Base-by-base conservation (phyloP, 2,888 invertebrate genomes). In the Chironomus riparius region DNA sequence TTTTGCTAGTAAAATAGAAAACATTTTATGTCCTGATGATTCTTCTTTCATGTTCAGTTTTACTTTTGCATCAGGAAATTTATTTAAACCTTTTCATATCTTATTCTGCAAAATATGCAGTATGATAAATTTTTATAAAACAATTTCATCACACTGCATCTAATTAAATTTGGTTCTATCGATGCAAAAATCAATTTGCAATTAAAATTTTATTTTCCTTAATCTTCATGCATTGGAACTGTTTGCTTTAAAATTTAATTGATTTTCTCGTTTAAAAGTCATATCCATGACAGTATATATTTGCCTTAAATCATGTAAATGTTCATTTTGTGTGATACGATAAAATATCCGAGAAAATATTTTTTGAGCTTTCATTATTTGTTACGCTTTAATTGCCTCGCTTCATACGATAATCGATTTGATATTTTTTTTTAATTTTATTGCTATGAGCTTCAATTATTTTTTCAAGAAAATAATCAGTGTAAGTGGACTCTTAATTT, bases 111-210 rank as follows among this genome's bases (percentile, higher is more conserved):
- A 38, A 56, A 56, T 6, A 18, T 56, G 2, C n/a, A 15, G 15
- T 15, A 50, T 48, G 38, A 3, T 56, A 0, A 65, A 12, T 13
- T 24, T 65, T 22, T 3, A 24, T 18, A 22, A 3, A 24, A 62
- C 62, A 72, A 72, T 28, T 74, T 68, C 68, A 74, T 74, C 47
- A 62, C 68, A 61, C 68, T 68, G 74, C 7, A 62, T 74, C 74
- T 65, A 74, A 74, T 74, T 74, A 21, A 61, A 72, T 72, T 74
- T 72, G 28, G 12, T 70, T 38, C 47, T 12, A 74, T 74, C 22
- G 74, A 68, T 48, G 65, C 68, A 68, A 68, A 74, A 68, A 28
- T 74, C 74, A 74, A 74, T 74, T 74, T 68, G 74, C 74, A 68
- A 74, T 74, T 47, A 74, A 74, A 68, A 28, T 48, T 21, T 61